These are phyloP conservation scores for Hirtodrosophila histrioides DNA, from an alignment of 2,888 invertebrate species.

Conservation along the genomic window DNA sequence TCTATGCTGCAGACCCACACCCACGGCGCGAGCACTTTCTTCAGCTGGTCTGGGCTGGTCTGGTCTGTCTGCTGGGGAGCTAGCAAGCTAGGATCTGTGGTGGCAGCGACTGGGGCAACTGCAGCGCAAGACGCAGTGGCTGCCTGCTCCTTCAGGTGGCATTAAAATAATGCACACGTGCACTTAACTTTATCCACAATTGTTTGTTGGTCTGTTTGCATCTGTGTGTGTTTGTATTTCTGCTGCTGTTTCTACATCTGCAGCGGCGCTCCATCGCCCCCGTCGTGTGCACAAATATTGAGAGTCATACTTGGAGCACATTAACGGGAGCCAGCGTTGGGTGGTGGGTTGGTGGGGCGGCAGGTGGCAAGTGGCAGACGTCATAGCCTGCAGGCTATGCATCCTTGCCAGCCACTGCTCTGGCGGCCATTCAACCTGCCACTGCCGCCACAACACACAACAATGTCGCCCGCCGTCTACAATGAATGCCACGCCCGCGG, in stretches of 20 bases:
- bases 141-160: slow-evolving; percentile 81
- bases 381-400: slow-evolving; percentile 54
- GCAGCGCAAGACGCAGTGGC: slow-evolving; percentile 43
- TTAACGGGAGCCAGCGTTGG: slow-evolving; percentile 46
- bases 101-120: slow-evolving; percentile 19
- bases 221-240: slow-evolving; percentile 14
- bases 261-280: slow-evolving; percentile 17
- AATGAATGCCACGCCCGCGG: slow-evolving; percentile 39
- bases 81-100: not conserved
- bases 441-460: slow-evolving; percentile 33
- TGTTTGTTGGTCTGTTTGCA: slow-evolving; percentile 53
- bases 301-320: slow-evolving; percentile 68
- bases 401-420: slow-evolving; percentile 38
- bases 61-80: slow-evolving; percentile 10
- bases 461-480: slow-evolving; percentile 52
- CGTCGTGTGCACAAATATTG: slow-evolving; percentile 62
- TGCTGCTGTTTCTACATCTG: slow-evolving; percentile 35
- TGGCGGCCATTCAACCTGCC: slow-evolving; percentile 73
- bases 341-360: not conserved
- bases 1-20: not conserved
- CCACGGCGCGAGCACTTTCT: slow-evolving; percentile 9
- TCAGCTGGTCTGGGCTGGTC: slow-evolving; percentile 4
- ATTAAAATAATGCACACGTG: slow-evolving; percentile 84
- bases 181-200: slow-evolving; percentile 82
- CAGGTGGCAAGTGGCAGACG: slow-evolving; percentile 19